phyloP scores from a whole-genome alignment of 30 jellyfish, hydroid and myxozoan species.

The Haliclystus octoradiatus region DNA sequence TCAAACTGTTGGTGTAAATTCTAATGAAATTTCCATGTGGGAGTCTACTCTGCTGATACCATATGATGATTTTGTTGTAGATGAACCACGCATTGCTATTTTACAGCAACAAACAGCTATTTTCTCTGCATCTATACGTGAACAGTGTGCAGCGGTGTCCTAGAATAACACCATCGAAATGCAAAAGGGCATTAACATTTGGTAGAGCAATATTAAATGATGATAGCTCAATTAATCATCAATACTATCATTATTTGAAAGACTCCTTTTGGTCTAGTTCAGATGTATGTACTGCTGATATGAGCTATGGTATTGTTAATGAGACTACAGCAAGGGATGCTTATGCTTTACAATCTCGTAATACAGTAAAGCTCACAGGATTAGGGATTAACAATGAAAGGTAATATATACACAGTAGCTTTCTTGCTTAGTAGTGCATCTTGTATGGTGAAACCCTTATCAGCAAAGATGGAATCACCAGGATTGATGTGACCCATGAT shows the following conservation, averaged over 20 bases:
- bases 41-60: background rate
- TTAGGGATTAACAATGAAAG: conserved; percentile 22
- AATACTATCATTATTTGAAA: background rate
- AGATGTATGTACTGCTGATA: background rate
- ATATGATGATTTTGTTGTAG: background rate
- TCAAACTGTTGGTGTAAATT: background rate
- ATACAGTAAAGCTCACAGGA: background rate
- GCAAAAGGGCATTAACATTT: conserved; percentile 4
- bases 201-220: background rate
- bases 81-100: background rate
- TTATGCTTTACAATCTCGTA: background rate
- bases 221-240: background rate
- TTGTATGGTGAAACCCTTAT: conserved; percentile 67
- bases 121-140: background rate
- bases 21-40: background rate
- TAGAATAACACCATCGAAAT: background rate
- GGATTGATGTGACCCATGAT: conserved; percentile 41
- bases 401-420: conserved; percentile 58
- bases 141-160: background rate
- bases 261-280: background rate
- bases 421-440: conserved; percentile 37
- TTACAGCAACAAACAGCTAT: background rate
- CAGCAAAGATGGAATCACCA: conserved; percentile 53
- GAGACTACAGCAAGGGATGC: background rate
- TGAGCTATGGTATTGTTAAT: background rate